Base-by-base conservation (phyloP, 1,140 invertebrate genomes). In the Ceratina calcarata region DNA sequence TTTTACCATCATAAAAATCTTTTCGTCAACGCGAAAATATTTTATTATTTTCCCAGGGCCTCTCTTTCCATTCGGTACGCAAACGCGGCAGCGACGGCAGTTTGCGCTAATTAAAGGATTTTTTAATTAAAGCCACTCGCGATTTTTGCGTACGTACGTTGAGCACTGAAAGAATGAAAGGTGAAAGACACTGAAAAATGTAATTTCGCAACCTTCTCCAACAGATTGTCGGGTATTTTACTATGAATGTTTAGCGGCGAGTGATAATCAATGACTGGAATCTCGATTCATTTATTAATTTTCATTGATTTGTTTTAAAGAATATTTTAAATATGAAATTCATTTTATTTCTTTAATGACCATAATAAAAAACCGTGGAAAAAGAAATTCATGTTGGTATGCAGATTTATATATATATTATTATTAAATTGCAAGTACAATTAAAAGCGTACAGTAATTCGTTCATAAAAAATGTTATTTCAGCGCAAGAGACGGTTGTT, bases 81-180 rank as follows among this genome's bases (percentile, higher is more conserved):
- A 32, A 55, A 57, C 68, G 61, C 24, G 22, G 37, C 24, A 13
- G 3, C 58, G 12, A 10, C 3, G 13, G 13, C 20, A 8, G 45
- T 27, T 32, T 45, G n/a, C 22, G 65, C 22, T 51, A 60, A 69
- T 77, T 69, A 77, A 69, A 61, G 51, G 57, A 77, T 77, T 69
- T 77, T 77, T 77, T 61, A 77, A 69, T 77, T 77, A 77, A 60
- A 51, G 3, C 3, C 13, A 7, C 18, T 16, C 58, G 18, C 73
- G 22, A 27, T 16, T 27, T 58, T 58, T 13, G 15, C 53, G 53
- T 55, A 32, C n/a, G n/a, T 51, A 51, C 49, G 7, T 24, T 7
- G 37, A 32, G 8, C 22, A 13, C 13, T 22, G 20, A 12, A 3
- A 32, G 22, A 45, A 6, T 22, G 20, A 12, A 3, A 32, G 22